Percentiles rank a stretch among this genome's conserved stretches.
Conservation (phyloP, 1,140 invertebrate species). For the Drosophila triauraria region DNA sequence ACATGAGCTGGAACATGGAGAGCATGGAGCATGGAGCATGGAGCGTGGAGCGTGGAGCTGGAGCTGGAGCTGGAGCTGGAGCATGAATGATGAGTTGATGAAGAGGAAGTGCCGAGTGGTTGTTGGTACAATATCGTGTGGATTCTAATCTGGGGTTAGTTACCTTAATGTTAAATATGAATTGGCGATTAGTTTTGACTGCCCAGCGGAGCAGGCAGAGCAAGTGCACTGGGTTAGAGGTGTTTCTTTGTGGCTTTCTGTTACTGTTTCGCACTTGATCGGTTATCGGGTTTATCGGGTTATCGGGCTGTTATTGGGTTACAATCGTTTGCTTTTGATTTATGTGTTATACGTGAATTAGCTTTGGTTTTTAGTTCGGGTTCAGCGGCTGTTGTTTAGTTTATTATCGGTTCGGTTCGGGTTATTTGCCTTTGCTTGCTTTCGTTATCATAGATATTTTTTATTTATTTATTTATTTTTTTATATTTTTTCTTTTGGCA, state of each 20-base stretch:
- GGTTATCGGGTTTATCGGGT: slow-evolving; percentile 9
- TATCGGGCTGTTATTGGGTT: slow-evolving; percentile 17
- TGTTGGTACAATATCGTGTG: slow-evolving; percentile 22
- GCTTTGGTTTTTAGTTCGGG: slow-evolving; percentile 18
- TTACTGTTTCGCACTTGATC: slow-evolving; percentile 25
- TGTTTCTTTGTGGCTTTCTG: slow-evolving; percentile 54
- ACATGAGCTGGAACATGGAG: slow-evolving; percentile 6
- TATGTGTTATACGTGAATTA: slow-evolving; percentile 7
- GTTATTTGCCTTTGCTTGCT: slow-evolving; percentile 32
- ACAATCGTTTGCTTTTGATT: slow-evolving; percentile 16
- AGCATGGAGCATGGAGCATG: not conserved
- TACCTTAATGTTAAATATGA: slow-evolving; percentile 76
- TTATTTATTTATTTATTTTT: slow-evolving; percentile 2
- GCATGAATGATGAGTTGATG: slow-evolving; percentile 29
- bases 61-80: slow-evolving; percentile 20
- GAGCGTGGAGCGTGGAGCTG: slow-evolving; percentile 11
- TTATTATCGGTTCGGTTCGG: slow-evolving; percentile 10
- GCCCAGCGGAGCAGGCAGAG: slow-evolving; percentile 53
- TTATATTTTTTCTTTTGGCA: slow-evolving; percentile 23
- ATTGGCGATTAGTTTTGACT: slow-evolving; percentile 73
- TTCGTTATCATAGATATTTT: slow-evolving; percentile 32
- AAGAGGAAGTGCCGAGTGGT: slow-evolving; percentile 40
- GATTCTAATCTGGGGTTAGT: slow-evolving; percentile 66
- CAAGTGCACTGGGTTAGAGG: slow-evolving; percentile 63
- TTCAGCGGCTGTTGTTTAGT: slow-evolving; percentile 28